These are phyloP conservation scores for Drosophila pruinosa DNA, from an alignment of 1,140 invertebrate species.

Conservation along the genomic window DNA sequence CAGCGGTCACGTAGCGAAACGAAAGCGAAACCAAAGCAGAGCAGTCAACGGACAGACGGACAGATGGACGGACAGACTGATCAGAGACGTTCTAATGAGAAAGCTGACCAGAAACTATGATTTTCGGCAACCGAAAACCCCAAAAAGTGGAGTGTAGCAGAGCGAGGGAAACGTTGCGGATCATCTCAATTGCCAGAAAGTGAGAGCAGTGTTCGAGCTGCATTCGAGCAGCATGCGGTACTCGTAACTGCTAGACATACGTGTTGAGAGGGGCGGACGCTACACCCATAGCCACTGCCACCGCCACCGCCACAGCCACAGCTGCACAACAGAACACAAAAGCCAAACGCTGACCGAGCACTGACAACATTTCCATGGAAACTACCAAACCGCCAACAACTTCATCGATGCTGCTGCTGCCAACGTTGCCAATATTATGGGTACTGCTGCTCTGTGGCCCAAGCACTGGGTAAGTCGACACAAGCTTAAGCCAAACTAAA, in stretches of 20 bases:
- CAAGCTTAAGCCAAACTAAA: background rate
- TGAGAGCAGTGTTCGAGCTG: constrained; percentile 42
- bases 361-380: constrained; percentile 70
- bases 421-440: constrained; percentile 19
- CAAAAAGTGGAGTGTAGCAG: no score
- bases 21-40: constrained; percentile 61
- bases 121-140: constrained; percentile 27
- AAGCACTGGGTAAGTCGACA: constrained; percentile 44
- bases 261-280: constrained; percentile 40
- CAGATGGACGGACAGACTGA: constrained; percentile 6
- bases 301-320: no score
- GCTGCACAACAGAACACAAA: no score
- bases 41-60: background rate
- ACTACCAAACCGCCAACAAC: constrained; percentile 52
- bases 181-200: constrained; percentile 60
- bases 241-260: constrained; percentile 59
- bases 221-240: constrained; percentile 10
- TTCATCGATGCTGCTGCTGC: constrained; percentile 29
- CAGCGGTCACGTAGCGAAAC: constrained; percentile 60
- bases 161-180: background rate
- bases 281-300: no score
- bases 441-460: constrained; percentile 34
- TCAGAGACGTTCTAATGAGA: constrained; percentile 59
- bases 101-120: constrained; percentile 63
- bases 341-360: constrained; percentile 58